Conservation (phyloP, 2,113 vertebrate species). For the Trichechus manatus region DNA sequence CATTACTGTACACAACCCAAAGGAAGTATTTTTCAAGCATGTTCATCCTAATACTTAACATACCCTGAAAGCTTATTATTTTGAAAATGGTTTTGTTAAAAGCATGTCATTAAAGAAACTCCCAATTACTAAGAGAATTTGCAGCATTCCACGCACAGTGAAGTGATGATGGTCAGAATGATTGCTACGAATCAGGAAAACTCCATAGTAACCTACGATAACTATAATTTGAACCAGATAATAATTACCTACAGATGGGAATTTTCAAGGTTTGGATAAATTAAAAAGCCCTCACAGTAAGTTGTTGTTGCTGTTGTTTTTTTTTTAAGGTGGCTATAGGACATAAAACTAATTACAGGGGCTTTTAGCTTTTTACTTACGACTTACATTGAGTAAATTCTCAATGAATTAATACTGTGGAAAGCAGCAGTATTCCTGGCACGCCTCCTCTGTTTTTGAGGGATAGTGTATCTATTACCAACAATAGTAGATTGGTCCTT, state of each 20-base stretch:
- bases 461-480: not conserved
- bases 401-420: not conserved
- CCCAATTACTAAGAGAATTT: not conserved
- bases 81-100: not conserved
- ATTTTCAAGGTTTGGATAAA: conserved; percentile 67
- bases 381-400: not conserved
- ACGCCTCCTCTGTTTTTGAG: not conserved
- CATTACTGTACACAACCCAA: not conserved
- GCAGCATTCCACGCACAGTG: not conserved
- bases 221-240: conserved; percentile 52
- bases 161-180: not conserved
- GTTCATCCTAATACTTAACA: not conserved
- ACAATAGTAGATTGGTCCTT: not conserved
- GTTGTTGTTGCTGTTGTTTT: conserved; percentile 15
- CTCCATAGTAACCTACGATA: conserved; percentile 32
- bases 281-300: conserved; percentile 62
- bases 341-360: conserved; percentile 73
- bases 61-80: not conserved
- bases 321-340: conserved; percentile 61
- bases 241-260: conserved; percentile 53
- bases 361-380: conserved; percentile 47
- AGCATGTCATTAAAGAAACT: conserved; percentile 1
- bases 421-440: not conserved
- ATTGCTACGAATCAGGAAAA: not conserved
- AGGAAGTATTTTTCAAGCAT: not conserved